Evolutionary conservation across 2,888 invertebrate species (phyloP), one percentile per base, ranked within the genome.

Genomic region (Agapetus fuscipes): DNA sequence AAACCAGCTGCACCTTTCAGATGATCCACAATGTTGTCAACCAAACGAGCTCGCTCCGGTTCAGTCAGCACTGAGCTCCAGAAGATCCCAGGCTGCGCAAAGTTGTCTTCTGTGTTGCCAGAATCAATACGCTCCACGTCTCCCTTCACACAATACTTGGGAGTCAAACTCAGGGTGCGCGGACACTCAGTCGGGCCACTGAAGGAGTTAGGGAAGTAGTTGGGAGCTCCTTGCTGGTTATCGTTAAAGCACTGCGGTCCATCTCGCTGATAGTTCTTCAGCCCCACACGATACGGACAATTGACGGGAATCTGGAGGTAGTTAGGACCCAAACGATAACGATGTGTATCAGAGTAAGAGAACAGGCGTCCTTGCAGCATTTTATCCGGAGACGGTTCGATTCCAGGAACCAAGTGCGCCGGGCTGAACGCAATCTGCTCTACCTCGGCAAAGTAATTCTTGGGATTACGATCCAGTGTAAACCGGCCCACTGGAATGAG

Each of bases 151-250:
- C 61, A 58, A 56, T 77, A 78, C 30, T 73, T 66, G 2, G 77
- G 72, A 25, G 72, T 62, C 29, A 80, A 54, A 27, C 67, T 62
- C 49, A 73, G 73, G 1, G 81, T 82, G 3, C 77, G 67, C 1
- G 77, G 73, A 52, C 78, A 76, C 46, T 76, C 76, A 49, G 78
- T 75, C 0, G 95, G 93, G 0, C 96, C 96, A 45, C 76, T 72
- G 65, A 95, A 97, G 47, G 94, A 94, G 69, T 97, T 97, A 1
- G 97, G 97, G 71, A 78, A 93, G 60, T 97, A 97, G 63, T 96
- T 96, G 3, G 96, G 96, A 3, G 85, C 83, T 15, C 83, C 85
- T 3, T 78, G 81, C 62, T 93, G 90, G 60, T 91, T 93, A 51
- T 76, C 77, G 26, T 72, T 63, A 7, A 80, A 71, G 28, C 74